phyloP scores from a whole-genome alignment of 1,140 invertebrate genomes.

The Cardiocondyla obscurior region DNA sequence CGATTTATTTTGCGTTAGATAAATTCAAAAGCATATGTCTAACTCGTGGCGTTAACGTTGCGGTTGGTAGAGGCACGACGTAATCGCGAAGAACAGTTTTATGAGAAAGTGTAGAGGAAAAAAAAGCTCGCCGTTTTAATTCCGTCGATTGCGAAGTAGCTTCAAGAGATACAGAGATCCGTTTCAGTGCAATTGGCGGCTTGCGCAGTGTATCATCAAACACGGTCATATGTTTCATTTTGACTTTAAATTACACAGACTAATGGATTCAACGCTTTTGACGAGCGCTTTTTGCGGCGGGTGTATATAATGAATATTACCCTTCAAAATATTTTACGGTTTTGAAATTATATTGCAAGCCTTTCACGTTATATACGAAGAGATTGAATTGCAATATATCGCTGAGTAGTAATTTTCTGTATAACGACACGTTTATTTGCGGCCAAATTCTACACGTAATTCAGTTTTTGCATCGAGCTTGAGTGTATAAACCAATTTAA shows the following conservation, averaged over 20 bases:
- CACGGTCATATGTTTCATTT: conserved; percentile 18
- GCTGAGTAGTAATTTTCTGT: conserved; percentile 2
- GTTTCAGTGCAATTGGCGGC: conserved; percentile 28
- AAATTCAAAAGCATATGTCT: not conserved
- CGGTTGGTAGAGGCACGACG: not conserved
- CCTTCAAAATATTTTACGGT: conserved; percentile 48
- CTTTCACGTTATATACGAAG: conserved; percentile 53
- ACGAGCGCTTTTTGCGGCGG: conserved; percentile 34
- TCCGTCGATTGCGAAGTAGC: conserved; percentile 7
- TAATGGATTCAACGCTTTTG: conserved; percentile 42
- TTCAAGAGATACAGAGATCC: not conserved
- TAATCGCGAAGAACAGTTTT: conserved; percentile 15
- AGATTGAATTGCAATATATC: conserved; percentile 41
- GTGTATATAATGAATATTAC: conserved; percentile 44
- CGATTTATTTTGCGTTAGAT: conserved; percentile 33
- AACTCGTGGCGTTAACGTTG: not conserved
- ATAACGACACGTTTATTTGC: conserved; percentile 2
- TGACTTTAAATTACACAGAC: conserved; percentile 34
- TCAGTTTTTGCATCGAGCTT: not conserved
- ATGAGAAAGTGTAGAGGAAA: not conserved
- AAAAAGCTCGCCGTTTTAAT: conserved; percentile 21
- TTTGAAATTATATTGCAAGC: conserved; percentile 44
- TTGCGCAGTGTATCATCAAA: conserved; percentile 32
- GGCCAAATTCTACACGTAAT: conserved; percentile 1
- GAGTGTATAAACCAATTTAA: not conserved